Evolutionary conservation across 2,888 invertebrate species (phyloP), one percentile per base, ranked within the genome.

Genomic region (Papilio protenor): DNA sequence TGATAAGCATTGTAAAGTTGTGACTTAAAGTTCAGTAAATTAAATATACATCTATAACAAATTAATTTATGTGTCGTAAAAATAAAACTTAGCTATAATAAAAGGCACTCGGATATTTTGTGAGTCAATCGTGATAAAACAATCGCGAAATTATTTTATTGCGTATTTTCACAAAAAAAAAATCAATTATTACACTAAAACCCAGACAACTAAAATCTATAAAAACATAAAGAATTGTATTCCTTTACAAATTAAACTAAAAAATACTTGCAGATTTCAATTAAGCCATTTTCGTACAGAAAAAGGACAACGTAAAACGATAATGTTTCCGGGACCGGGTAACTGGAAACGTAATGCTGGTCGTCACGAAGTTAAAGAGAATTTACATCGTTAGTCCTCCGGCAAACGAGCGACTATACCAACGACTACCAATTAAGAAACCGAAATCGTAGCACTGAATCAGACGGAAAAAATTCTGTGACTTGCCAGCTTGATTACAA

Each of bases 351-450:
- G 18, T 70, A 73, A 73, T 45, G 66, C 27, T 45, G 0, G 45
- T 49, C 73, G 77, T 73, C 69, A 59, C 47, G 64, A 73, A 45
- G 47, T 27, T 74, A 73, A 77, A 74, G 49, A 49, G 73, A 69
- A 70, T 59, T 77, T 70, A 74, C 69, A 69, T 47, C 49, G 47
- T 33, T 21, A 6, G n/a, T 21, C 73, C 59, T 73, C 14, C 27
- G 57, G 57, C 77, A 77, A 77, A 59, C 69, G 69, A 45, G 47
- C 57, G 40, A 59, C 70, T 49, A 21, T 49, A 40, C 40, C 69
- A 77, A 73, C 18, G 64, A n/a, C 55, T 73, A 55, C 45, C 77
- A 77, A 77, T 77, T 77, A 77, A 66, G 73, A 57, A 47, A 52
- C 47, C 69, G 21, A 55, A 27, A 55, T 27, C 49, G 57, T 23